Evolutionary conservation across 1,140 invertebrate genomes (phyloP), one percentile per base, ranked within the genome.

Genomic region (Mya arenaria): DNA sequence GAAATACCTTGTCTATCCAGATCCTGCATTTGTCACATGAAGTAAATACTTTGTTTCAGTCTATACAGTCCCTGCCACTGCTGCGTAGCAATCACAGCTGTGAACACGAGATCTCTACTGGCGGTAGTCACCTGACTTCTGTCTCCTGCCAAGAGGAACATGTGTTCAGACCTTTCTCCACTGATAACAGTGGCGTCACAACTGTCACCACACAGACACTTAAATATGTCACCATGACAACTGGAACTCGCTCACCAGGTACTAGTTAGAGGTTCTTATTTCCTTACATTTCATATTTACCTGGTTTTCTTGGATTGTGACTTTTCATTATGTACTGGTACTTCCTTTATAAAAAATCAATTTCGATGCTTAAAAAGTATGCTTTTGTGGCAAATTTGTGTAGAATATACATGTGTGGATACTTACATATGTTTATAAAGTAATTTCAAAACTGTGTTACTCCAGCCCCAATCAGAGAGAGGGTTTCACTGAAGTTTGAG

Each of bases 51-150:
- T 13, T n/a, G n/a, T 34, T 41, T 10, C 34, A 92, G 96, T 78
- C 97, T 69, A 92, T 98, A 37, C 96, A 97, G 91, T 95, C n/a
- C n/a, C 94, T 95, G 92, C 96, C 96, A 5, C 93, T 98, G 0
- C 90, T 98, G 1, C 95, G 95, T 83, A 97, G 96, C 0, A 94
- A 93, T 23, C 96, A 95, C 88, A 94, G 95, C 81, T 98, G 97
- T 89, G 95, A 96, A 78, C 95, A 97, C 32, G 94, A 95, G 1
- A 94, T 98, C 10, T 96, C 97, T 89, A 95, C 97, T 85, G 95
- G 97, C 88, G 95, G 96, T 85, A 95, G 96, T 73, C 94, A 97
- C 10, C 95, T 98, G 84, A 94, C 95, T 32, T 94, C 93, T n/a
- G 95, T 97, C 0, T 93, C 89, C 4, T 98, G 97, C 90, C 91